Base-by-base conservation (phyloP, 2,888 invertebrate genomes). In the Phengaris alcon region DNA sequence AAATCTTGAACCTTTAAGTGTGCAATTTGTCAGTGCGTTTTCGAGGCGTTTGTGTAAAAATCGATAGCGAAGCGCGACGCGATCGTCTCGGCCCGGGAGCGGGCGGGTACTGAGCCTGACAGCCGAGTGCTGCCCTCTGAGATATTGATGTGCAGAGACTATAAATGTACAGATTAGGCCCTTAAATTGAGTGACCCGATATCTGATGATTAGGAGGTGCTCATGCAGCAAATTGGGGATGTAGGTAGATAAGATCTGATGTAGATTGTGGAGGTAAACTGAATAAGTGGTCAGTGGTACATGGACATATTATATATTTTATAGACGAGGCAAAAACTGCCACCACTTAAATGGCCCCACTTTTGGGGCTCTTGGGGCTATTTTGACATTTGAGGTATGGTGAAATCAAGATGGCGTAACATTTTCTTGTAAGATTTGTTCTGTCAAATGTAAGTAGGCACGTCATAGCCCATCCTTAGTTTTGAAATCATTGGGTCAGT, bases 61-160 rank as follows among this genome's bases (percentile, higher is more conserved):
- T 80, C 80, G 51, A 78, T 78, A 76, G 6, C 1, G 6, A 51
- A 13, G 7, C 22, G 69, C 46, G 69, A 72, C 78, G 78, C 87
- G 81, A 80, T 81, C 76, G 74, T 44, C 68, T 75, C 75, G 44
- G 84, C 87, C 91, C 88, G 84, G 85, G 85, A 81, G 79, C 90
- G 90, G 90, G 90, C 91, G 90, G 87, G 81, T 80, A 90, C 91
- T 91, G 81, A 80, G 73, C 64, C 68, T 77, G 78, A 79, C 76
- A 78, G 78, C 69, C 54, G 72, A 74, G 79, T 80, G 81, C 79
- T 81, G 80, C 80, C 81, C 78, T 78, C 81, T 80, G 75, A 77
- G 78, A 78, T 79, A 80, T 78, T 78, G 80, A 82, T 77, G 78
- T 76, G 79, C 78, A 77, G 54, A 75, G 77, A 81, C 77, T 68